Conservation (phyloP, 35 echinoderm and acorn worm genomes). For the Acanthaster planci region DNA sequence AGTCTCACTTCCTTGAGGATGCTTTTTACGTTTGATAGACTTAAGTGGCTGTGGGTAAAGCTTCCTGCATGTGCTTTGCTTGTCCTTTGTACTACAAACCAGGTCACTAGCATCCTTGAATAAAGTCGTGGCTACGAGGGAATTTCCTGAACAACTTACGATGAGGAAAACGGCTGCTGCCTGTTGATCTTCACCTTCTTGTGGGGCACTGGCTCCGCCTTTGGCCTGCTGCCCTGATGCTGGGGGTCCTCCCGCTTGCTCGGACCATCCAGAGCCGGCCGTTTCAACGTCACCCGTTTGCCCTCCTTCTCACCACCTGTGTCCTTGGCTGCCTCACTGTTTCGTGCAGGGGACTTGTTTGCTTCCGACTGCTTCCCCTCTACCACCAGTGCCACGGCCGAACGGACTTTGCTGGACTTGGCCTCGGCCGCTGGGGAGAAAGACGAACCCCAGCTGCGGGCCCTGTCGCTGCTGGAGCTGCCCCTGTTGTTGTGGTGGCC, state of each 20-base stretch:
- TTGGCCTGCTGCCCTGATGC: not conserved
- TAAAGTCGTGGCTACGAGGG: no score
- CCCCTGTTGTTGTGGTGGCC: not conserved
- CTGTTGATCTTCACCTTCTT: slow-evolving; percentile 68
- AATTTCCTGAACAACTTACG: slow-evolving; percentile 10
- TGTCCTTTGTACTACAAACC: no score
- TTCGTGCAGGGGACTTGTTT: not conserved
- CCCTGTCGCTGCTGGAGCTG: not conserved
- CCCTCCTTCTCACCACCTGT: not conserved
- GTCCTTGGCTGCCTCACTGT: not conserved
- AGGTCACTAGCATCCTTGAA: no score
- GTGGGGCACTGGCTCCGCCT: slow-evolving; percentile 30
- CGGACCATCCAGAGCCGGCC: not conserved
- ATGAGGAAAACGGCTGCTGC: slow-evolving; percentile 27
- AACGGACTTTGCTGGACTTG: not conserved
- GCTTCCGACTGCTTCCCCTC: not conserved
- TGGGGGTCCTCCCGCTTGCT: not conserved
- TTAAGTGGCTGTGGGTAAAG: no score
- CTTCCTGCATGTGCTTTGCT: no score
- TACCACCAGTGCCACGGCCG: not conserved
- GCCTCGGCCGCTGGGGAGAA: not conserved
- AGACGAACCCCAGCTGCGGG: not conserved
- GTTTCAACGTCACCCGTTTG: not conserved
- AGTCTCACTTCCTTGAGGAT: no score
- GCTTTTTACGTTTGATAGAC: no score